Percentiles rank a stretch among this genome's conserved stretches.
phyloP scores from a whole-genome alignment of 2,888 invertebrate genomes.

The Eupithecia inturbata region DNA sequence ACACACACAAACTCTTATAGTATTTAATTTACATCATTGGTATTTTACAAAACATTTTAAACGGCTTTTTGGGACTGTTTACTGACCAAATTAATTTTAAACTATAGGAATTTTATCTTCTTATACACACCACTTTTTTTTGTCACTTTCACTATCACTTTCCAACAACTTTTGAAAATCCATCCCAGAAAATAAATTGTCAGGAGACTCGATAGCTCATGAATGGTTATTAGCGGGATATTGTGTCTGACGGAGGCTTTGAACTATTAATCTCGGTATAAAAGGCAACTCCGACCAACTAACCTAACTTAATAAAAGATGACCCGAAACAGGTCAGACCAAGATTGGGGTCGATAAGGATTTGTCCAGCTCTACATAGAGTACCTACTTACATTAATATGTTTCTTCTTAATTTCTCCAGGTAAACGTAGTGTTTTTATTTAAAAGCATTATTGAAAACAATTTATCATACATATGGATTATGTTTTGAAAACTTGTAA shows the following conservation, averaged over 20 bases:
- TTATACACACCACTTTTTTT: no score
- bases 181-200: not conserved
- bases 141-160: no score
- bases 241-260: conserved; percentile 55
- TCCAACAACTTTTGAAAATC: not conserved
- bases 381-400: not conserved
- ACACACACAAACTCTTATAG: not conserved
- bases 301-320: conserved; percentile 63
- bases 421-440: not conserved
- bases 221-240: conserved; percentile 35
- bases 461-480: not conserved
- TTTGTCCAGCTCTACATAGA: not conserved
- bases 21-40: not conserved
- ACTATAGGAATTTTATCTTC: not conserved
- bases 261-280: conserved; percentile 64
- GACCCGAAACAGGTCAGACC: conserved; percentile 38
- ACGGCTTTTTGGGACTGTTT: not conserved
- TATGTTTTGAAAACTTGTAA: not conserved
- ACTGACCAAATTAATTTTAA: not conserved
- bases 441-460: not conserved
- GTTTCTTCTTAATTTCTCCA: not conserved
- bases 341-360: not conserved
- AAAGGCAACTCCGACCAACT: conserved; percentile 56
- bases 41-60: not conserved
- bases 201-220: not conserved